These are phyloP conservation scores for Drosophila birchii DNA, from an alignment of 2,888 invertebrate genomes.

Conservation along the genomic window DNA sequence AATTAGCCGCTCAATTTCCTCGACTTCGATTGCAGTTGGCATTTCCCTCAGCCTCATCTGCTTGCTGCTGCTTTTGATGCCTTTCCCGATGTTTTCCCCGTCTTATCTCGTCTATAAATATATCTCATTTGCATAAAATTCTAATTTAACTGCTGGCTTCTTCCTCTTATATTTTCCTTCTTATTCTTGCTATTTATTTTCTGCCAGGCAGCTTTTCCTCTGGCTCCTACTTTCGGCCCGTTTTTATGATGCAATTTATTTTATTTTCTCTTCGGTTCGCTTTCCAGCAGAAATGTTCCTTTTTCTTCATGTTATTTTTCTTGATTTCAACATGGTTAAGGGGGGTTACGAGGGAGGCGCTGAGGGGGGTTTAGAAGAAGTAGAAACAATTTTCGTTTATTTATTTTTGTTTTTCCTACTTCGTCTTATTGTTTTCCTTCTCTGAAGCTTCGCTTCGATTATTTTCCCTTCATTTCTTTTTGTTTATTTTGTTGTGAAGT, in stretches of 20 bases:
- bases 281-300: slow-evolving; percentile 66
- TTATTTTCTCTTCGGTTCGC: slow-evolving; percentile 68
- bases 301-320: slow-evolving; percentile 69
- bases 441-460: slow-evolving; percentile 49
- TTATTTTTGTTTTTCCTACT: slow-evolving; percentile 66
- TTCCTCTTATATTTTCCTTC: slow-evolving; percentile 28
- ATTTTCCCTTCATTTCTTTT: slow-evolving; percentile 48
- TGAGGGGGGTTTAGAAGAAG: slow-evolving; percentile 28
- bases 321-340: slow-evolving; percentile 47
- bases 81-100: slow-evolving; percentile 23
- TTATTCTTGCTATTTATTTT: slow-evolving; percentile 42
- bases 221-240: slow-evolving; percentile 39
- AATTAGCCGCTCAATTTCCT: slow-evolving; percentile 33
- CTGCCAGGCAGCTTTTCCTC: slow-evolving; percentile 15
- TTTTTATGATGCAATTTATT: slow-evolving; percentile 80
- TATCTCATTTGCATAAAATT: slow-evolving; percentile 83
- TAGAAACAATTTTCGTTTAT: slow-evolving; percentile 80
- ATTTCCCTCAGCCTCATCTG: slow-evolving; percentile 8
- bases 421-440: slow-evolving; percentile 56
- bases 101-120: slow-evolving; percentile 52
- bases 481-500: slow-evolving; percentile 57
- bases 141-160: slow-evolving; percentile 76
- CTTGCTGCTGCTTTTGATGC: slow-evolving; percentile 11
- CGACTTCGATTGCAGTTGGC: slow-evolving; percentile 25
- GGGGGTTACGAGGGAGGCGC: not conserved